Evolutionary conservation across 2,888 invertebrate genomes (phyloP), one percentile per base, ranked within the genome.

Genomic region (Tryphoninae sp.): DNA sequence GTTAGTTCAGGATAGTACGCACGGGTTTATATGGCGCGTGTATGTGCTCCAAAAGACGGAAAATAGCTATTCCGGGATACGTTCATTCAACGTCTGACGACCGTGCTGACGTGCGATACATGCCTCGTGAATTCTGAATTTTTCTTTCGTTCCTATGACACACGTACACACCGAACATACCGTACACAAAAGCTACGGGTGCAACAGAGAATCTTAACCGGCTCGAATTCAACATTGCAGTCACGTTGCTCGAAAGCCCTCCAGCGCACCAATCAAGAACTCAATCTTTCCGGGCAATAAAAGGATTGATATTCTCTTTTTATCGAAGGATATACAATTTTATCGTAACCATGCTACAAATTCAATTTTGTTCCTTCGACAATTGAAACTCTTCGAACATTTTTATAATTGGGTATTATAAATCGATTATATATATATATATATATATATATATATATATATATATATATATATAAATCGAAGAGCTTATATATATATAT

Each of bases 51-150:
- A 33, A 33, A 33, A 3, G 33, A 33, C 33, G 33, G 33, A 33
- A 33, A 33, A 33, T 68, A 68, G 16, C 23, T 53, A 33, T n/a
- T 16, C 33, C n/a, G n/a, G 16, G 22, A 19, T 68, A 51, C 16
- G 23, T 68, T 22, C 26, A 61, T 33, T 33, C 23, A 49, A 26
- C 45, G 11, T 6, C 49, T 33, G 49, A 16, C 45, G 49, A 33
- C 51, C 51, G 72, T 62, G 59, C 61, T 51, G 72, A 61, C 61
- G 51, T 59, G 55, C 45, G 65, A 33, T 61, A 65, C 45, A 49
- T 42, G 74, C 74, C 42, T 40, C 64, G 22, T 42, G 74, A 74
- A 64, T 74, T 64, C 64, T 42, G 13, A 64, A 74, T 74, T 74
- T 53, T 74, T 7, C 26, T 45, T 33, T 40, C 73, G 49, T 62